phyloP scores from a whole-genome alignment of 2,797 vertebrate genomes.

The Eulemur mongoz region DNA sequence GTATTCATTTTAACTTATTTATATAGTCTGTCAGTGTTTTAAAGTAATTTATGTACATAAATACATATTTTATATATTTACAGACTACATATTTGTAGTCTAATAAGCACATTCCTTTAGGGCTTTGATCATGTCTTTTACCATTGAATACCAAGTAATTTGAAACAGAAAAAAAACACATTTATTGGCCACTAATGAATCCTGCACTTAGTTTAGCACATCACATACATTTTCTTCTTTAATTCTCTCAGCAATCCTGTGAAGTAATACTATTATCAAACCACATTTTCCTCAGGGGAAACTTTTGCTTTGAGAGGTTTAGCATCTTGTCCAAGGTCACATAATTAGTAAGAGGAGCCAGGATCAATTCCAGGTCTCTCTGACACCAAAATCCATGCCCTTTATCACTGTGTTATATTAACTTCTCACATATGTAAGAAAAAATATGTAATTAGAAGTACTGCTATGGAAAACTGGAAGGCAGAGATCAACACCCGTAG shows the following conservation, averaged over 20 bases:
- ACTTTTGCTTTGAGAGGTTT: slow-evolving; percentile 1
- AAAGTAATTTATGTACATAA: background rate
- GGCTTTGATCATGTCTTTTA: background rate
- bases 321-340: background rate
- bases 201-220: background rate
- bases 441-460: background rate
- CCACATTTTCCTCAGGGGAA: slow-evolving; percentile 34
- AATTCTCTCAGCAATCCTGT: background rate
- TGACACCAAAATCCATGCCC: slow-evolving; percentile 11
- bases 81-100: background rate
- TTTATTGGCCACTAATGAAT: background rate
- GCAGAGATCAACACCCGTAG: background rate
- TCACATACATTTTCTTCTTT: background rate
- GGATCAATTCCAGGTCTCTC: background rate
- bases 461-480: background rate
- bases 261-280: background rate
- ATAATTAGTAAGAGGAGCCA: background rate
- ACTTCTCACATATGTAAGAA: background rate
- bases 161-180: background rate
- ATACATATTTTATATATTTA: background rate
- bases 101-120: slow-evolving; percentile 30
- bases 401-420: background rate
- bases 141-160: slow-evolving; percentile 15
- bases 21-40: background rate
- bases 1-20: slow-evolving; percentile 6